A percentile compares a stretch with the other conserved stretches of the same genome.
Conservation (phyloP, 2,888 invertebrate genomes). For the Drosophila niveifrons region DNA sequence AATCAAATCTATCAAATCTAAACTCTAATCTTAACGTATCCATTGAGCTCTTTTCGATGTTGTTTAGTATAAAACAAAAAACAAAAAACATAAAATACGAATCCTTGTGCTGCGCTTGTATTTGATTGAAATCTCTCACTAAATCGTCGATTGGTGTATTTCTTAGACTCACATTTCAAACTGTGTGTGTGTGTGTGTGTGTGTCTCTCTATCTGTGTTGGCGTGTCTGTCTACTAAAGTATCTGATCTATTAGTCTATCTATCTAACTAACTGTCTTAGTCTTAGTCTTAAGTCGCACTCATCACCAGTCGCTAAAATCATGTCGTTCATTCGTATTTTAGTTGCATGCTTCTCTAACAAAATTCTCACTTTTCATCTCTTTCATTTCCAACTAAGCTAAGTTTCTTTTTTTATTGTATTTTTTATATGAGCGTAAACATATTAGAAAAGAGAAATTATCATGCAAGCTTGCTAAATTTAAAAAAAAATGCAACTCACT, state of each 20-base stretch:
- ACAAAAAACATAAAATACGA: constrained; percentile 36
- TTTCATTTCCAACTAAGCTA: neutral
- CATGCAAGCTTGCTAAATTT: too few species aligned
- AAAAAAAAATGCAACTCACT: too few species aligned
- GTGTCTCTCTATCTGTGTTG: constrained; percentile 29
- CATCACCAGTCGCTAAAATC: constrained; percentile 15
- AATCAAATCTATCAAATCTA: constrained; percentile 65
- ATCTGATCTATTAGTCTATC: constrained; percentile 7
- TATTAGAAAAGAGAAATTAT: too few species aligned
- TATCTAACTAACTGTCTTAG: neutral
- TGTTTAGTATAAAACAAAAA: constrained; percentile 66
- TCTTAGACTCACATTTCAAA: constrained; percentile 74
- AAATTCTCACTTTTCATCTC: neutral
- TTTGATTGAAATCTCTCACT: constrained; percentile 77
- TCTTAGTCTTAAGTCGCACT: neutral
- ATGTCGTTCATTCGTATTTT: neutral
- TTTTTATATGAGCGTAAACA: neutral
- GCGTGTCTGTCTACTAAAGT: constrained; percentile 12
- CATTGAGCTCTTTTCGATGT: constrained; percentile 79
- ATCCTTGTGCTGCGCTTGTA: constrained; percentile 80
- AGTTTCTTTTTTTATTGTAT: neutral
- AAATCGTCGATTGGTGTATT: constrained; percentile 85
- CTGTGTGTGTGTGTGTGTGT: constrained; percentile 34
- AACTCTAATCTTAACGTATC: constrained; percentile 56
- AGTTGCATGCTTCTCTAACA: constrained; percentile 8